Evolutionary conservation across 2,888 invertebrate genomes (phyloP), one percentile per base, ranked within the genome.

Genomic region (Oscheius sp.): DNA sequence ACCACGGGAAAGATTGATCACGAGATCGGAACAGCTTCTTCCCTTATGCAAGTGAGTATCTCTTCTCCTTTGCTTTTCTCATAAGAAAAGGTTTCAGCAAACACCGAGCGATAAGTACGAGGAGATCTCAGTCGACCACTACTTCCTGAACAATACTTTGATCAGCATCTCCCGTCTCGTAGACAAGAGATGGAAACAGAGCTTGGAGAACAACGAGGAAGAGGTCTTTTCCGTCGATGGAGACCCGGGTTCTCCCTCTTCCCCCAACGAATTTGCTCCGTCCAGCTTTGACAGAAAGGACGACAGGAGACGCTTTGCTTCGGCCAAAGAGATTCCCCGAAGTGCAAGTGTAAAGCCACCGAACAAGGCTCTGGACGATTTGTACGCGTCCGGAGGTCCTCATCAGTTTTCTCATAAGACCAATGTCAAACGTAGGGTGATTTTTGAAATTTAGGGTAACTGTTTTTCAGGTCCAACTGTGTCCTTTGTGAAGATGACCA

Each of bases 401-500:
- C 73, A 74, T 48, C 73, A 66, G 51, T 57, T 66, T 7, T 21
- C 35, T 32, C 21, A 32, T 32, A 68, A 68, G n/a, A 33, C 11
- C 5, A 58, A 33, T 32, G 58, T 29, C 21, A 58, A 32, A 48
- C 58, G 60, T 70, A 11, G 37, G 42, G 7, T 29, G 21, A 11
- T 32, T n/a, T 58, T 58, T 58, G 58, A 29, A 10, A 29, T 29
- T 32, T 11, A 21, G 10, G 10, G 29, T 35, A 59, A 59, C 13
- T 53, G 21, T 7, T 29, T 0, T 74, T 70, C 33, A 74, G 74
- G 21, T 4, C 74, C 70, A 29, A 33, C 53, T 53, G 7, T 70
- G 13, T 65, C 72, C 59, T 77, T 71, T 71, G 77, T 74, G 10
- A 80, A 85, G 66, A 10, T 84, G 47, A 78, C 73, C 21, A 74